Conservation (phyloP, 2,888 invertebrate genomes). For the Melinaea marsaeus region DNA sequence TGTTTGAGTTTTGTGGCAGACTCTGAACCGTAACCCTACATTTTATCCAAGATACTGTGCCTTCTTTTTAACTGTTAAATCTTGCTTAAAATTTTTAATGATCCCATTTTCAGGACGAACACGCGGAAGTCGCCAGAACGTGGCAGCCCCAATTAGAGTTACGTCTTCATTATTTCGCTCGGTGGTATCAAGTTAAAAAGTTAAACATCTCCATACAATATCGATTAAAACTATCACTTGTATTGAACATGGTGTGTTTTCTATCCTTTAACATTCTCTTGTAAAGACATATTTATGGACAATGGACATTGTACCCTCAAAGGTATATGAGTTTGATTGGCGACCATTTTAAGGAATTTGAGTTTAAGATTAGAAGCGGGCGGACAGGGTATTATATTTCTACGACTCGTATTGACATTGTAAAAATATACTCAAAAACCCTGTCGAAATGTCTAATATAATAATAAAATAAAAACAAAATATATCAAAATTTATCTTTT, state of each 20-base stretch:
- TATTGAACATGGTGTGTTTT: neutral
- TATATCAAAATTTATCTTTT: neutral
- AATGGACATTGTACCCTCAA: neutral
- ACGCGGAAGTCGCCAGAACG: slow-evolving; percentile 12
- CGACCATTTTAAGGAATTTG: slow-evolving; percentile 1
- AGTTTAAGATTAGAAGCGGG: slow-evolving; percentile 10
- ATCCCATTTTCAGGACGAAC: slow-evolving; percentile 9
- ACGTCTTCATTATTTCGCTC: slow-evolving; percentile 6
- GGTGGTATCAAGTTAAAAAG: slow-evolving; percentile 18
- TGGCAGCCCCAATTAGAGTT: slow-evolving; percentile 7
- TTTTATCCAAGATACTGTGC: too few species aligned
- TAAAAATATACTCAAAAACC: slow-evolving; percentile 3
- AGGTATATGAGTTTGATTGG: neutral
- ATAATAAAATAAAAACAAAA: neutral
- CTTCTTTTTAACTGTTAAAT: neutral
- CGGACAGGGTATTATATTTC: slow-evolving; percentile 13
- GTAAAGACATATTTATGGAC: neutral
- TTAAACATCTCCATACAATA: slow-evolving; percentile 7
- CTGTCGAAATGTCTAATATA: slow-evolving; percentile 6
- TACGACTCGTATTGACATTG: slow-evolving; percentile 7
- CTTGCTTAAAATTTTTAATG: neutral
- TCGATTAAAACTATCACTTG: neutral
- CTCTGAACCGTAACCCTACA: too few species aligned
- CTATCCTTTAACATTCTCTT: slow-evolving; percentile 3
- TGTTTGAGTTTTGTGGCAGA: too few species aligned